These are phyloP conservation scores for Piprites chloris DNA, from an alignment of 2,113 vertebrate species.

Conservation along the genomic window DNA sequence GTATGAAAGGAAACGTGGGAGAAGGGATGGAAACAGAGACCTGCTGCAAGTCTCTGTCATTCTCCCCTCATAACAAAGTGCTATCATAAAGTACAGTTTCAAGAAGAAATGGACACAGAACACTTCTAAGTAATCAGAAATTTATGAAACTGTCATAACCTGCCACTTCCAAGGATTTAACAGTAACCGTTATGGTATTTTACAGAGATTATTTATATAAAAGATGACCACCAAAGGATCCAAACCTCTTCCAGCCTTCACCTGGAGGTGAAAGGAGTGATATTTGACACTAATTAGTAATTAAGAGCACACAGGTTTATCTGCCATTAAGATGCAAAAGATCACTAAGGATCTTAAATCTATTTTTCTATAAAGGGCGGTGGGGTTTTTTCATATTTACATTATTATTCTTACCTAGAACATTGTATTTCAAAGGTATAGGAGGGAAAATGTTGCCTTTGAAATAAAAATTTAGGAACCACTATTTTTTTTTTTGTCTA, in stretches of 20 bases:
- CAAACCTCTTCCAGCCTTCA: background rate
- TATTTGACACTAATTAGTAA: background rate
- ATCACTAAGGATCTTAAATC: background rate
- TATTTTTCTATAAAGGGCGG: background rate
- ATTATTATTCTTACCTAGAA: background rate
- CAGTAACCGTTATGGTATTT: background rate
- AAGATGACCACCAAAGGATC: background rate
- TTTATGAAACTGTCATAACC: accelerated
- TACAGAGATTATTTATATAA: background rate
- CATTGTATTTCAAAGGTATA: background rate
- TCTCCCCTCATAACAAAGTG: background rate
- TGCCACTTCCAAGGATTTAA: background rate
- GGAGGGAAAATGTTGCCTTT: background rate
- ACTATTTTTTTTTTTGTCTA: background rate
- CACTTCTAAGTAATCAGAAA: background rate
- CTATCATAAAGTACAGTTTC: background rate
- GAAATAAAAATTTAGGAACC: background rate
- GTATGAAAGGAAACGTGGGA: background rate
- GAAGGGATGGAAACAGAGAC: background rate
- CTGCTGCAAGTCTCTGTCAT: background rate
- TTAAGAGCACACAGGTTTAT: background rate
- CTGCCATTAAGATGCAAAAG: background rate
- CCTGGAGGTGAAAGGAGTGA: background rate
- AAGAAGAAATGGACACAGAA: background rate
- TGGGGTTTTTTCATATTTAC: background rate